Evolutionary conservation across 2,888 invertebrate species (phyloP).

Genomic region (Calliphora vomitoria): DNA sequence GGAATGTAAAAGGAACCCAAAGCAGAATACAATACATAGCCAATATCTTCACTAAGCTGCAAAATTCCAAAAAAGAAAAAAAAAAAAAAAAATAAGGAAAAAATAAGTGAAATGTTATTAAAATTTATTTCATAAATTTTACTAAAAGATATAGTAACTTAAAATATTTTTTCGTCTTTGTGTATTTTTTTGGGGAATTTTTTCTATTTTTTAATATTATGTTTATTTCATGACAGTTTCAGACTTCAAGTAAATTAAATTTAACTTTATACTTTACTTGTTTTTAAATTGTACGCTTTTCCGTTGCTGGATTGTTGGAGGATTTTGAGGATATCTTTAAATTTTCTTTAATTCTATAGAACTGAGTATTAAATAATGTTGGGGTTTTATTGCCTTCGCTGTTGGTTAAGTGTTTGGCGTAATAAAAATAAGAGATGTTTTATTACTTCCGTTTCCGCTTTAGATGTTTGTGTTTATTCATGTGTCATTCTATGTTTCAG

Average conservation of each 20-base stretch:
- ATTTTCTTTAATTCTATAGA: not conserved
- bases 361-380: not conserved
- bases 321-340: not conserved
- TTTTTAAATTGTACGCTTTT: not conserved
- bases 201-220: conserved; percentile 4
- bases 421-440: conserved; percentile 20
- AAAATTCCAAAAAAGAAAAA: conserved; percentile 80
- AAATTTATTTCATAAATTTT: conserved; percentile 67
- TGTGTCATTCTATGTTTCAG: conserved; percentile 16
- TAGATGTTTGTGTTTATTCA: conserved; percentile 3
- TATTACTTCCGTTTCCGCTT: conserved; percentile 36
- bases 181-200: not conserved
- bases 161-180: not conserved
- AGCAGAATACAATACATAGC: conserved; percentile 99
- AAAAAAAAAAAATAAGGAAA: conserved; percentile 2
- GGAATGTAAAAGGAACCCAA: conserved; percentile 99
- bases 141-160: not conserved
- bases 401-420: conserved; percentile 12
- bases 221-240: conserved; percentile 29
- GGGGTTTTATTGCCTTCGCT: not conserved
- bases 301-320: not conserved
- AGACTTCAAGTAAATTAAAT: conserved; percentile 56
- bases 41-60: conserved; percentile 97
- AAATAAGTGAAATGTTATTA: conserved; percentile 58
- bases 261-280: conserved; percentile 17